These are phyloP conservation scores for Felis chaus DNA, from an alignment of 2,113 vertebrate species.

Conservation along the genomic window DNA sequence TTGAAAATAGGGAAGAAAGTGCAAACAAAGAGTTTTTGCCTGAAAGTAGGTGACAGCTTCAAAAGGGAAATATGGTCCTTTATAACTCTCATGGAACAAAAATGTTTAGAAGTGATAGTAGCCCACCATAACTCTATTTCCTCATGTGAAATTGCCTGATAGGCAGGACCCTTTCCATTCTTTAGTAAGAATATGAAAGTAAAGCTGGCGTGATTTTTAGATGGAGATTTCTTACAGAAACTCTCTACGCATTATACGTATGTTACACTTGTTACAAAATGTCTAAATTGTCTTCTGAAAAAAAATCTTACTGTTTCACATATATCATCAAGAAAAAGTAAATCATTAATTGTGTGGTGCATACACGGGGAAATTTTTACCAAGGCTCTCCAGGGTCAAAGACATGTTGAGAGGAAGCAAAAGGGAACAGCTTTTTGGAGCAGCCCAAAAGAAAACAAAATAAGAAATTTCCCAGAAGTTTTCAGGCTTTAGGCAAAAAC, in stretches of 20 bases:
- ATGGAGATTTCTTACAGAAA: neutral
- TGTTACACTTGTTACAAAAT: neutral
- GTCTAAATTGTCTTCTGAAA: conserved; percentile 12
- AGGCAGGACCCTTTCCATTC: neutral
- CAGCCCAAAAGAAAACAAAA: conserved; percentile 3
- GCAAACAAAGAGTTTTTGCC: neutral
- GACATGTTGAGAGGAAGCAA: neutral
- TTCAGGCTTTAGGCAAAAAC: neutral
- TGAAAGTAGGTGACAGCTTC: neutral
- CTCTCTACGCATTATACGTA: neutral
- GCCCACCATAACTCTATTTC: neutral
- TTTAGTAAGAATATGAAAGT: neutral
- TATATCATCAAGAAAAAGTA: too few species aligned
- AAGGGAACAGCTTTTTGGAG: neutral
- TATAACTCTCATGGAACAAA: neutral
- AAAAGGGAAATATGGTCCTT: neutral
- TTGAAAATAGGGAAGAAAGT: neutral
- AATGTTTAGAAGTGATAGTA: neutral
- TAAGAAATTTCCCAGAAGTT: neutral
- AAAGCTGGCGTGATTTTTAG: neutral
- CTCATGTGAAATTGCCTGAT: neutral
- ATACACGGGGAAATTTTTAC: neutral
- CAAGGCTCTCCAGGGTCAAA: neutral
- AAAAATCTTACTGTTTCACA: neutral
- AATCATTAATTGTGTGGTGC: neutral